Evolutionary conservation across 35 echinoderm and acorn worm species (phyloP).

Genomic region (Lytechinus variegatus): DNA sequence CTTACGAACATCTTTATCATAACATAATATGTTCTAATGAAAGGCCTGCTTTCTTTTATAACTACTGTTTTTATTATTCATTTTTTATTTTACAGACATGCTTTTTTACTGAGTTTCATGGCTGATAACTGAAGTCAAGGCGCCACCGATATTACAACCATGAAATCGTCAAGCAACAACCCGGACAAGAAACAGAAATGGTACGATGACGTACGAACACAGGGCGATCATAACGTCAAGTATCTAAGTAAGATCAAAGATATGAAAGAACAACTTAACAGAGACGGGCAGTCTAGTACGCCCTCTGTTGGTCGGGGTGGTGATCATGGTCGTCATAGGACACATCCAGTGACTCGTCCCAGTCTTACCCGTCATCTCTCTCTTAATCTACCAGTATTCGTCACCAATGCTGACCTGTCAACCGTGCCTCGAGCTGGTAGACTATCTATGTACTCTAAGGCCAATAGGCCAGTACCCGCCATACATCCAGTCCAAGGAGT

Average conservation of each 20-base stretch:
- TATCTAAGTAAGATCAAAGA: conserved; percentile 51
- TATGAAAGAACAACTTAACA: conserved; percentile 55
- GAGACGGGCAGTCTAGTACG: conserved; percentile 33
- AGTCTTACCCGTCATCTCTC: conserved; percentile 35
- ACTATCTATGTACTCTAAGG: conserved; percentile 36
- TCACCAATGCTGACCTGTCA: conserved; percentile 41
- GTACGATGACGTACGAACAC: conserved; percentile 53
- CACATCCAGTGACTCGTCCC: conserved; percentile 8
- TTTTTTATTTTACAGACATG: not conserved
- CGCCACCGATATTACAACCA: not conserved
- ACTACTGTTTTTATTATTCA: not conserved
- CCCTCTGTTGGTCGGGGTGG: not conserved
- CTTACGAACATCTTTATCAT: too few relatives aligned
- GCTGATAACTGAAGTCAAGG: not conserved
- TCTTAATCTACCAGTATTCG: conserved; percentile 37
- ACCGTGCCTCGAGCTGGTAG: conserved; percentile 23
- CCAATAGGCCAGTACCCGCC: conserved; percentile 26
- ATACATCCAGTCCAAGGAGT: conserved; percentile 41
- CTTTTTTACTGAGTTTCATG: not conserved
- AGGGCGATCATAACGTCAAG: conserved; percentile 54
- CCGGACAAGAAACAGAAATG: conserved; percentile 46
- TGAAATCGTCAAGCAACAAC: conserved; percentile 8
- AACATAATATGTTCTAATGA: too few relatives aligned
- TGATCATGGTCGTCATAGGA: not conserved
- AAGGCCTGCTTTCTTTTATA: not conserved